These are phyloP conservation scores for Micropterix aruncella DNA, from an alignment of 2,888 invertebrate genomes.

Conservation along the genomic window DNA sequence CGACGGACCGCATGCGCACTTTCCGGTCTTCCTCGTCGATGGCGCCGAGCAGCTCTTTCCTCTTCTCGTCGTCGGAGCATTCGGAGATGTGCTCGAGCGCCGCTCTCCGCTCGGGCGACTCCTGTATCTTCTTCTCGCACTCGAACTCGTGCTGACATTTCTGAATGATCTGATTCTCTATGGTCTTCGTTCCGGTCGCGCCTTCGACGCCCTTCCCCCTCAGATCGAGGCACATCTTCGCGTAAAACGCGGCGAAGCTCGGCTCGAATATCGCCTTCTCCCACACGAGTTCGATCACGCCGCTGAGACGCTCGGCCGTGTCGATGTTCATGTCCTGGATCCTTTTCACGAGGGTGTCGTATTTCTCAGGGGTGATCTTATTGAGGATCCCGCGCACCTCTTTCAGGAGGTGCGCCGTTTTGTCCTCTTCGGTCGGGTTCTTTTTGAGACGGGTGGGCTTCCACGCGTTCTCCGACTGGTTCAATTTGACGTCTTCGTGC, in stretches of 20 bases:
- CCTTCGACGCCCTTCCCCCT: constrained; percentile 11
- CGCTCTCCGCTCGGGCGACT: not conserved
- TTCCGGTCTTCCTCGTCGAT: constrained; percentile 66
- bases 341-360: constrained; percentile 66
- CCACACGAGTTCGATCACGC: constrained; percentile 84
- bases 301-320: constrained; percentile 60
- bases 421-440: constrained; percentile 24
- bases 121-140: not conserved
- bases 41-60: constrained; percentile 52
- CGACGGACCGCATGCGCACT: constrained; percentile 71
- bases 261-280: constrained; percentile 95
- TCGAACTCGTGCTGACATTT: not conserved
- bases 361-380: constrained; percentile 91
- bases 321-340: constrained; percentile 66
- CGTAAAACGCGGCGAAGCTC: constrained; percentile 84
- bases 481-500: constrained; percentile 69
- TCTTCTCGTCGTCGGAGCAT: constrained; percentile 33
- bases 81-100: not conserved
- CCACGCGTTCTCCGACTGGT: constrained; percentile 85
- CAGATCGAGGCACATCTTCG: constrained; percentile 68
- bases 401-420: constrained; percentile 42
- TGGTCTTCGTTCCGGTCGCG: not conserved
- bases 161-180: not conserved
- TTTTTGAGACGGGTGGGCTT: constrained; percentile 53
- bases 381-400: constrained; percentile 81